A percentile compares a stretch with the other conserved stretches of the same genome.
These are phyloP conservation scores for Ptyas mucosa DNA, from an alignment of 2,113 vertebrate species.

Conservation along the genomic window DNA sequence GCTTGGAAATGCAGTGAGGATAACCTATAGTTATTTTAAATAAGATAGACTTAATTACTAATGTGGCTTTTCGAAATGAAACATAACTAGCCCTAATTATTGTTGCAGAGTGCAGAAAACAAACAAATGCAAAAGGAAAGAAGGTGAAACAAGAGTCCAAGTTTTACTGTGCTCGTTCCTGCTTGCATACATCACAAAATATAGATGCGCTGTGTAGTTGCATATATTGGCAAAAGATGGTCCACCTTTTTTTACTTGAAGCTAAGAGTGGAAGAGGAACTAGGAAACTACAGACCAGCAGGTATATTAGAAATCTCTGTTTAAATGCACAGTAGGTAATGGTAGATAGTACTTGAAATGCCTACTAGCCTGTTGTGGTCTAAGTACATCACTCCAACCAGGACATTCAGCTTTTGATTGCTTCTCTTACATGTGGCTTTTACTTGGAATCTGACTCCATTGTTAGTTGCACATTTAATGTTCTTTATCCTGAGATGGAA, in stretches of 20 bases:
- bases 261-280: neutral
- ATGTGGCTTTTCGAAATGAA: neutral
- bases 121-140: neutral
- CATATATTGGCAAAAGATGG: neutral
- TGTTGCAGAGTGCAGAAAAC: neutral
- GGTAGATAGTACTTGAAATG: neutral
- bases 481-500: neutral
- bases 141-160: neutral
- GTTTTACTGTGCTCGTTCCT: neutral
- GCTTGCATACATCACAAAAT: neutral
- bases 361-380: accelerated
- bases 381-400: neutral
- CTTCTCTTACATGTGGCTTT: neutral
- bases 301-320: neutral
- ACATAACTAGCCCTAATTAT: neutral
- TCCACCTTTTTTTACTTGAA: conserved; percentile 2
- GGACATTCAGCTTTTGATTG: neutral
- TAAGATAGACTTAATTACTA: neutral
- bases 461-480: neutral
- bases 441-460: conserved; percentile 40
- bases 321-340: neutral
- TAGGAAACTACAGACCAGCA: neutral
- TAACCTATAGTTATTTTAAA: neutral
- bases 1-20: neutral
- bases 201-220: neutral